Conservation (phyloP, 2,113 vertebrate genomes). For the Zosterops borbonicus region DNA sequence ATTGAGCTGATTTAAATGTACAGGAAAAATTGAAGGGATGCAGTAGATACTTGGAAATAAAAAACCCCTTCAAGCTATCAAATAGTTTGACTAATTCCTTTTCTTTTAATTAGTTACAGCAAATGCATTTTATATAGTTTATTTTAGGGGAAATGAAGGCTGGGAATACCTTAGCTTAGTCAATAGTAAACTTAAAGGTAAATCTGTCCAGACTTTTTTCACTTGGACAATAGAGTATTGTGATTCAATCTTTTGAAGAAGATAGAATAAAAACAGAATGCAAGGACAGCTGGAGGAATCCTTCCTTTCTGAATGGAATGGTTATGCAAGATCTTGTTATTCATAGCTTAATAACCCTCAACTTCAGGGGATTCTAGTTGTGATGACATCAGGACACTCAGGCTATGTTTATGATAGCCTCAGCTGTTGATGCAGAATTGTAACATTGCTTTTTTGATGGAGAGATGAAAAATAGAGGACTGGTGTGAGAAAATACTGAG, state of each 20-base stretch:
- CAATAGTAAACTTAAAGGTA: not conserved
- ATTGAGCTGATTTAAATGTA: slow-evolving; percentile 5
- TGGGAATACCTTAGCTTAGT: not conserved
- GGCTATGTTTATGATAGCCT: not conserved
- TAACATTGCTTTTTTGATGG: not conserved
- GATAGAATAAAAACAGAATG: not conserved
- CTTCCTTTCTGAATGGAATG: not conserved
- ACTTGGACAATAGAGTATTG: not conserved
- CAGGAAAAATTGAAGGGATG: not conserved
- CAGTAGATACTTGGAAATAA: not conserved
- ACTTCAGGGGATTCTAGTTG: not conserved
- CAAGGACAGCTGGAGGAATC: not conserved
- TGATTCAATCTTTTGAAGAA: not conserved
- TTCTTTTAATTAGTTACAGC: not conserved
- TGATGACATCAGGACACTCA: not conserved
- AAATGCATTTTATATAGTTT: not conserved
- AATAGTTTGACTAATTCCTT: not conserved
- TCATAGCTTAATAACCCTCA: not conserved
- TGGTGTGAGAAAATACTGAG: not conserved
- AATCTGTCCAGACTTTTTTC: not conserved
- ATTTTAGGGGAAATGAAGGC: not conserved
- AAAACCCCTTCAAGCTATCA: not conserved
- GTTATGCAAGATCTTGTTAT: not conserved
- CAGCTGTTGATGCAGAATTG: not conserved
- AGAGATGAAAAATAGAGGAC: not conserved